These are phyloP conservation scores for Netelia inedita DNA, from an alignment of 2,888 invertebrate species.

Conservation along the genomic window DNA sequence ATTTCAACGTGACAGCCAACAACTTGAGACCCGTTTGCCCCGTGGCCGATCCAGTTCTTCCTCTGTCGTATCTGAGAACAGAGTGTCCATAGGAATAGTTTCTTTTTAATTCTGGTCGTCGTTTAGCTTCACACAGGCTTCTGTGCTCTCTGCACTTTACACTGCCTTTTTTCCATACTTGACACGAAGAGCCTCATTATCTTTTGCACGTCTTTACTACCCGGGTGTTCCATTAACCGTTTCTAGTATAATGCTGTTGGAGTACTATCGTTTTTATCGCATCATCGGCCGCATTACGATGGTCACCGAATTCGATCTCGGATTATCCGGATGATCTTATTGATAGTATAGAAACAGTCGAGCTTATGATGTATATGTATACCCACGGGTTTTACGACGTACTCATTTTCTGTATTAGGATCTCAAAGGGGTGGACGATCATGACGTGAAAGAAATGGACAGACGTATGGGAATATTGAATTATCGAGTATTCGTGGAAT, in stretches of 20 bases:
- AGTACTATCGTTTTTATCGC: slow-evolving; percentile 23
- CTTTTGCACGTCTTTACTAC: neutral
- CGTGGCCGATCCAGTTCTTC: slow-evolving; percentile 87
- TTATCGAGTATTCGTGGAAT: slow-evolving; percentile 48
- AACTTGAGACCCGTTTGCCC: slow-evolving; percentile 89
- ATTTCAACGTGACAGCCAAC: slow-evolving; percentile 91
- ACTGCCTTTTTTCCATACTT: neutral
- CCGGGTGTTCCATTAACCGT: slow-evolving; percentile 21
- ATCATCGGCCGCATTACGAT: neutral
- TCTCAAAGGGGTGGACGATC: neutral
- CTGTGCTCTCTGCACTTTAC: neutral
- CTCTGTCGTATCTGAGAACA: slow-evolving; percentile 87
- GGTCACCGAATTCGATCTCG: no score
- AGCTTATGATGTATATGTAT: no score
- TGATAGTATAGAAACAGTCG: no score
- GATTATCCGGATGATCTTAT: no score
- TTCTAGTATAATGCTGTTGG: neutral
- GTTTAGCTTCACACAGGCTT: no score
- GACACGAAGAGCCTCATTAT: neutral
- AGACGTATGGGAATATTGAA: slow-evolving; percentile 50
- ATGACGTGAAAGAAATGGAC: neutral
- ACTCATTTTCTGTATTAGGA: no score
- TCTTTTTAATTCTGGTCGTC: neutral
- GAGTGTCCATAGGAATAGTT: neutral
- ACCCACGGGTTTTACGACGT: no score